Conservation (phyloP, 2,888 invertebrate genomes). For the Eupithecia subumbrata region DNA sequence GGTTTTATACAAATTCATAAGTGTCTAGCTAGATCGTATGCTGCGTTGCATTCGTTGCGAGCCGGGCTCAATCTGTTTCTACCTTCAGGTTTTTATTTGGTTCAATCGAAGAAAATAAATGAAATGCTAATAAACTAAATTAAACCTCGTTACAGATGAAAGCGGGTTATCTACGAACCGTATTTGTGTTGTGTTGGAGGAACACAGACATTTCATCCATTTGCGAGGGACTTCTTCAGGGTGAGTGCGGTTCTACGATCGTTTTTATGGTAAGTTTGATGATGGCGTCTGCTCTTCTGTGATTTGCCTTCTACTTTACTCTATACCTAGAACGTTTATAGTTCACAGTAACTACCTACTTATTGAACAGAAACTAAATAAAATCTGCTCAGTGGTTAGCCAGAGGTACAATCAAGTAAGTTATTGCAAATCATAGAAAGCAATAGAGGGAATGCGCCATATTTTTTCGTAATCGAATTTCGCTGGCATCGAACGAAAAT, state of each 20-base stretch:
- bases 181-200: too few relatives aligned
- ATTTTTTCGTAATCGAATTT: constrained; percentile 39
- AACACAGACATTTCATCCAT: too few relatives aligned
- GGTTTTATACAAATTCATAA: too few relatives aligned
- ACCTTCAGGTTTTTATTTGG: too few relatives aligned
- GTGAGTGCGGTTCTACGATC: too few relatives aligned
- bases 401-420: constrained; percentile 9
- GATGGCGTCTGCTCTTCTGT: neutral
- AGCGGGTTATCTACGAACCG: too few relatives aligned
- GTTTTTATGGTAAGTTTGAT: neutral
- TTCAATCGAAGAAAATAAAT: neutral
- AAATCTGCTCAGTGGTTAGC: neutral
- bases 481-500: constrained; percentile 35
- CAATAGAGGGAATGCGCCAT: constrained; percentile 34
- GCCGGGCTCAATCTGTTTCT: too few relatives aligned
- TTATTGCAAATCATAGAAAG: constrained; percentile 31
- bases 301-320: too few relatives aligned
- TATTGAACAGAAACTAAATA: neutral
- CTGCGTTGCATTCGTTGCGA: too few relatives aligned
- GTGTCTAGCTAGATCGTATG: too few relatives aligned
- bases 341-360: neutral
- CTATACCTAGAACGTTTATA: neutral
- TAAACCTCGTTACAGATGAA: neutral
- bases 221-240: too few relatives aligned
- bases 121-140: neutral